Evolutionary conservation across 2,888 invertebrate species (phyloP).

Genomic region (Trachelus tabidus): DNA sequence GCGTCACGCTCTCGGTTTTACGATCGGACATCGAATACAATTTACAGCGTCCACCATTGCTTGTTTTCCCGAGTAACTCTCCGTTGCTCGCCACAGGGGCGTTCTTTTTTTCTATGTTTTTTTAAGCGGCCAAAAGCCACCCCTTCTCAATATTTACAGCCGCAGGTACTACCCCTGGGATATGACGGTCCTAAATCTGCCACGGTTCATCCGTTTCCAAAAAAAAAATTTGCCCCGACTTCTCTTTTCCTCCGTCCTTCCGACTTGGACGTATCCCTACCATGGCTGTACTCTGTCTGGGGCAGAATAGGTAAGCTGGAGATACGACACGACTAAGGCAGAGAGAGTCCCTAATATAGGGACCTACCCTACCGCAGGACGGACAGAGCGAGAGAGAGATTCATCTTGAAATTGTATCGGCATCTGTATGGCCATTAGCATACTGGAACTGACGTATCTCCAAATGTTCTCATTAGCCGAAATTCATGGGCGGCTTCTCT

Average conservation of each 20-base stretch:
- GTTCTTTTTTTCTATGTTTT: constrained; percentile 5
- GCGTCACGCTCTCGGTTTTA: constrained; percentile 39
- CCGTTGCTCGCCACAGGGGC: not conserved
- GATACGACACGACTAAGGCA: not conserved
- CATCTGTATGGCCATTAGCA: constrained; percentile 67
- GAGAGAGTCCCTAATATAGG: constrained; percentile 41
- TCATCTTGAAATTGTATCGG: constrained; percentile 67
- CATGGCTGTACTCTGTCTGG: not conserved
- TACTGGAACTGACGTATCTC: constrained; percentile 67
- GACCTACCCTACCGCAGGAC: not conserved
- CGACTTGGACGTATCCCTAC: not conserved
- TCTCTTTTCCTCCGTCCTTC: constrained; percentile 20
- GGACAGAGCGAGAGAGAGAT: constrained; percentile 48
- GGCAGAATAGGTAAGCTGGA: not conserved
- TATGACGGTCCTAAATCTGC: constrained; percentile 24
- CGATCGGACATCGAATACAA: constrained; percentile 52
- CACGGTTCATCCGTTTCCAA: not conserved
- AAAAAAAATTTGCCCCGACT: not conserved
- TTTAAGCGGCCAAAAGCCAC: constrained; percentile 6
- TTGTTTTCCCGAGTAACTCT: constrained; percentile 30
- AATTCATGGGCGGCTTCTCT: constrained; percentile 66
- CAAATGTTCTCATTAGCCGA: constrained; percentile 67
- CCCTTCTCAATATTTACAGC: constrained; percentile 18
- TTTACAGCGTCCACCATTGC: constrained; percentile 47
- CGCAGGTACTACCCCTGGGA: constrained; percentile 7